Conservation (phyloP, 1,140 invertebrate genomes). For the Anastatus disparis region DNA sequence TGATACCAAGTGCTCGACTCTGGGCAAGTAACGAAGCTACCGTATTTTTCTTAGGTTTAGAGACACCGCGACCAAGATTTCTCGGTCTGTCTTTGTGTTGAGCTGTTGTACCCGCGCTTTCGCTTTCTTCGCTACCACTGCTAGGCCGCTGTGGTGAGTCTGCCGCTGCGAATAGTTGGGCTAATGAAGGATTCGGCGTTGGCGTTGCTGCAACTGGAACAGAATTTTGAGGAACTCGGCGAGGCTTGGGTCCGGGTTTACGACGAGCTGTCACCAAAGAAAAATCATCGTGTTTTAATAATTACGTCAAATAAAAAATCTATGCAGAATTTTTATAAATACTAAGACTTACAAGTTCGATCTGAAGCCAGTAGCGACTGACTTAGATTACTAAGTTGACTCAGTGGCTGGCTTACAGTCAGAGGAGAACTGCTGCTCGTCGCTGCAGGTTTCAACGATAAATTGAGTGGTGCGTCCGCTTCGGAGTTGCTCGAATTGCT, state of each 20-base stretch:
- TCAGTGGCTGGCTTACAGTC: constrained; percentile 64
- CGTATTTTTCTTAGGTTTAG: constrained; percentile 91
- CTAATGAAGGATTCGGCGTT: constrained; percentile 67
- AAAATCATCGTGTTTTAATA: no score
- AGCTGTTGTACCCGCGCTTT: constrained; percentile 53
- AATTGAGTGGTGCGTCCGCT: constrained; percentile 81
- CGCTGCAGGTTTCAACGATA: constrained; percentile 79
- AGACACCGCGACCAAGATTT: constrained; percentile 84
- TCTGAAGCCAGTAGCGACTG: constrained; percentile 65
- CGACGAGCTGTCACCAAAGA: constrained; percentile 78
- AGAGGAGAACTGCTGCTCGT: constrained; percentile 61
- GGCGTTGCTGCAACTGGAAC: constrained; percentile 66
- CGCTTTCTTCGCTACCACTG: constrained; percentile 76
- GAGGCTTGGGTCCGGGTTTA: constrained; percentile 78
- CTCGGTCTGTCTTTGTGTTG: constrained; percentile 78
- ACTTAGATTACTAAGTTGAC: constrained; percentile 70
- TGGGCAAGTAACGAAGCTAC: constrained; percentile 87
- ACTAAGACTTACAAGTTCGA: constrained; percentile 66
- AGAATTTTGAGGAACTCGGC: constrained; percentile 73
- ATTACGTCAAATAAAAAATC: no score
- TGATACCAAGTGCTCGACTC: constrained; percentile 80
- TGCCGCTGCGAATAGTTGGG: constrained; percentile 69
- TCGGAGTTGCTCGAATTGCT: constrained; percentile 67
- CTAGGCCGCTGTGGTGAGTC: constrained; percentile 71
- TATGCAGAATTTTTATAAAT: background rate